Base-by-base conservation (phyloP, 2,797 vertebrate species). In the Apogon hyalosoma region DNA sequence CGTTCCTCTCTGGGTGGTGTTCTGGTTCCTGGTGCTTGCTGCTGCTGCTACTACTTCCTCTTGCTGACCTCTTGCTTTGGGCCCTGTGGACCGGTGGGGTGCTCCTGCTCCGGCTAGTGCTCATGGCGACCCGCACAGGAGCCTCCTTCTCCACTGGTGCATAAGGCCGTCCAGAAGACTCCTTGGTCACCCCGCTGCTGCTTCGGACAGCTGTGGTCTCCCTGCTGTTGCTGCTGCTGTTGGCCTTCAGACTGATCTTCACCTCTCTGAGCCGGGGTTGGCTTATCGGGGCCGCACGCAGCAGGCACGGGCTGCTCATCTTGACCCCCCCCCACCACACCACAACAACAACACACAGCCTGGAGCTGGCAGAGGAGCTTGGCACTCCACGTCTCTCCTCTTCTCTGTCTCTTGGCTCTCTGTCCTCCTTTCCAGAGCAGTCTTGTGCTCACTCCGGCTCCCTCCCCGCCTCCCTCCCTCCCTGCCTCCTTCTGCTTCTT, bases 301-400 rank as follows among this genome's bases (percentile, higher is more conserved):
- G 88, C 87, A 95, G 79, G 70, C 94, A 94, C 0, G 93, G 94
- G 88, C 93, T 94, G 88, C 92, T 94, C 93, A 95, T 95, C 74
- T 52, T 90, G 73, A 85, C 79, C 85, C 84, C 80, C 48, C 52
- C 50, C 24, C 24, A 28, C 24, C 24, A 28, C 24, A 4, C 4
- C 2, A 14, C 18, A 73, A 48, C 77, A 80, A 66, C 61, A 77
- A 75, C 58, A 72, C 45, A 48, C 76, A 41, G 73, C 71, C 73
- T 33, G 73, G 45, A 79, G 73, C 81, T 50, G 47, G 85, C 64
- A 59, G 69, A 85, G 85, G 73, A 88, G 81, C 87, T 77, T 63
- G 63, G 67, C 76, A 80, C 86, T 66, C 87, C 83, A 69, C 82
- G 77, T 84, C 86, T 83, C 84, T 83, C 86, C 75, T 88, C 82